Base-by-base conservation (phyloP, 2,113 vertebrate species). In the Orthonyx spaldingii region DNA sequence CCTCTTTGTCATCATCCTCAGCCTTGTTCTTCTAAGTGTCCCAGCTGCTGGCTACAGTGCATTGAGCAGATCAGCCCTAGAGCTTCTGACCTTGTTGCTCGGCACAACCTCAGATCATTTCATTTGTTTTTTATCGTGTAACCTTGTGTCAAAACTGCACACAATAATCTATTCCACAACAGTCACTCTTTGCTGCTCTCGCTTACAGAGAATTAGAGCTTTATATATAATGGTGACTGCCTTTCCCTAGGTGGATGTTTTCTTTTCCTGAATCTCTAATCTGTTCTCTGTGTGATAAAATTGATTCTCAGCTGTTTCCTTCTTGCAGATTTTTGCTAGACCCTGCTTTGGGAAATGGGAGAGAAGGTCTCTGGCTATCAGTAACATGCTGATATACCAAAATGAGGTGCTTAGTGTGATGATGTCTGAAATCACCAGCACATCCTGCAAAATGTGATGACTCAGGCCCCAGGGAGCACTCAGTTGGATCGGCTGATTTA, bases 401-500 rank as follows among this genome's bases (percentile, higher is more conserved):
- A 88, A 90, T 32, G 50, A 77, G 76, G 50, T 14, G 44, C 57
- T 86, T 17, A 11, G 41, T 80, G 77, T 69, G 77, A 89, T 3
- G 0, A 89, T 3, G 0, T 66, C 66, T 76, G 87, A 65, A 83
- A 84, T 89, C 37, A 33, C 53, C 56, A 27, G 66, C 27, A 42
- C 41, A 41, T 64, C 20, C 39, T 60, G 71, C 47, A 77, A 47
- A 81, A 84, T 1, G 3, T 3, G 6, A 28, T 69, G 80, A 77
- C 39, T 81, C 75, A 28, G 52, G 56, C 44, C 20, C 13, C 50
- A 42, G 46, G 0, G 0, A 69, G 33, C 68, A 26, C 69, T 53
- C 0, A 0, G 37, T 47, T 0, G 0, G 9, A 53, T 80, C 0
- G 0, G 37, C 41, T 4, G 2, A 32, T 65, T 65, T 69, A 65